Base-by-base conservation (phyloP, 2,797 vertebrate genomes). In the Sebastes matsubarae region DNA sequence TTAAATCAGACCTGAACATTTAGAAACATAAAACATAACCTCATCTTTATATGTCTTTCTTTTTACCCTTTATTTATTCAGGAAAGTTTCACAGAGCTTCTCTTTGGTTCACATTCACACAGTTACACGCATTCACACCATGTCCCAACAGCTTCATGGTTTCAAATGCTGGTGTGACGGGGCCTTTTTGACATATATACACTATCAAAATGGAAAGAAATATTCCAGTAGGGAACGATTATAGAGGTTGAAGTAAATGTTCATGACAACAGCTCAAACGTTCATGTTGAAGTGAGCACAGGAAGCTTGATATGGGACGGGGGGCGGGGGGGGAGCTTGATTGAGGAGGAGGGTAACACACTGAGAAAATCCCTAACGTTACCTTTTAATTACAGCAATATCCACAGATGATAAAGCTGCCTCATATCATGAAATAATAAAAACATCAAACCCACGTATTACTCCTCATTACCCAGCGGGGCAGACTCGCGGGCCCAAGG, bases 401-500 rank as follows among this genome's bases (percentile, higher is more conserved):
- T 82, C 64, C 81, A 36, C 29, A 68, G 34, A 83, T 72, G 16
- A 75, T 70, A 59, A 70, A 64, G 59, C 46, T 25, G 61, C 38
- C 66, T 82, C 27, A 36, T 70, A 4, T 71, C 22, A 66, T 60
- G 57, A 81, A 77, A 85, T 72, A 38, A 87, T 72, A 38, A 87
- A 84, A 88, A 82, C 76, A 71, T 84, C 79, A 86, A 78, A 73
- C 66, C 60, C 36, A 12, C 58, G 68, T 70, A 58, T 84, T 75
- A 66, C 66, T 64, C 14, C 64, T 80, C 67, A 80, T 88, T 87
- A 81, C 68, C 63, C 70, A 50, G 67, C 2, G 29, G 63, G 63
- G 13, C 55, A 25, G 18, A 74, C 16, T 34, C 66, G 11, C 60
- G 11, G 27, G 70, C 90, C 78, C 63, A 81, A 85, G 79, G 88